Base-by-base conservation (phyloP, 2,113 vertebrate species). In the Menidia beryllina region DNA sequence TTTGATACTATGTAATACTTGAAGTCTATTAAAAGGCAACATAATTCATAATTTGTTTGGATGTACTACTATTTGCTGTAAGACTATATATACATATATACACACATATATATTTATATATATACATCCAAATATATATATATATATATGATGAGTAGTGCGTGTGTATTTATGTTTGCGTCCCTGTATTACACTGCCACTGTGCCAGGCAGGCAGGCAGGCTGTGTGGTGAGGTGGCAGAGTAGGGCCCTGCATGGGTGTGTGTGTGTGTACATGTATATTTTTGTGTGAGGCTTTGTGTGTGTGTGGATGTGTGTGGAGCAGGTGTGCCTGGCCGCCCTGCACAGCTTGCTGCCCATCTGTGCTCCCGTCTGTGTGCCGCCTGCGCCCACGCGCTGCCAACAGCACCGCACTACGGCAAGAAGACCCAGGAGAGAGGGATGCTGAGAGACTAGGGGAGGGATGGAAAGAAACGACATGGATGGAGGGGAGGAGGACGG, bases 331-430 rank as follows among this genome's bases (percentile, higher is more conserved):
- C 84, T 90, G 85, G 90, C 91, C 82, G 91, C 89, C 88, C 91
- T 77, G 86, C 92, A 83, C 92, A 93, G 93, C 91, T 93, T 94
- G 92, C 88, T 86, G 91, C 92, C 93, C 93, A 94, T 94, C 93
- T 94, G 93, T 91, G 92, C 91, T 88, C 87, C 93, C 93, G 91
- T 94, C 93, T 93, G 92, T 91, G 92, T 86, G 87, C 91, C 88
- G 88, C 91, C 91, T 93, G 91, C 88, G 91, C 90, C 91, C 86
- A 90, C 79, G 82, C 86, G 90, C 81, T 91, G 93, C 93, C 92
- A 93, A 91, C 84, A 90, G 82, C 86, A 83, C 88, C 76, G 66
- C 88, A 72, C 88, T 85, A 90, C 71, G 66, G 83, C 75, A 88
- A 88, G 84, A 88, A 90, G 88, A 87, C 89, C 89, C 88, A 88